Evolutionary conservation across 1,140 invertebrate species (phyloP).

Genomic region (Agrilus planipennis): DNA sequence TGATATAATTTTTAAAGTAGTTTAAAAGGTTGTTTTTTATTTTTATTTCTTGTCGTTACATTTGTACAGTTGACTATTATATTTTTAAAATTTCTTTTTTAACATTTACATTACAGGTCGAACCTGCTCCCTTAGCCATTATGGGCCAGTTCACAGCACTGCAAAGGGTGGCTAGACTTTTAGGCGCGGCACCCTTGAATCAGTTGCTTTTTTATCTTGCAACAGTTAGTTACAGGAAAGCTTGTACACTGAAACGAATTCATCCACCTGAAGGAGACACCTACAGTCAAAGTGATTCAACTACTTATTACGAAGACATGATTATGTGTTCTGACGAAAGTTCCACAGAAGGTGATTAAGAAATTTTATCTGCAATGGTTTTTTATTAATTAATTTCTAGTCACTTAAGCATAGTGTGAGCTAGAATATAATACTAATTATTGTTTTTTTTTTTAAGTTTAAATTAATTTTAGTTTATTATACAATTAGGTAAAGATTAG

Average conservation of each 20-base stretch:
- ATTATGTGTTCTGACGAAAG: constrained; percentile 81
- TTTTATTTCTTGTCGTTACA: no score
- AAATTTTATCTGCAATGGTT: no score
- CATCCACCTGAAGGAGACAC: constrained; percentile 65
- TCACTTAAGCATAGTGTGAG: no score
- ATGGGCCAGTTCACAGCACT: constrained; percentile 49
- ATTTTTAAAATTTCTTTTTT: background rate
- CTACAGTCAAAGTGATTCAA: constrained; percentile 78
- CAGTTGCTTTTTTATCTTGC: constrained; percentile 78
- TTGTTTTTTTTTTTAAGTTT: no score
- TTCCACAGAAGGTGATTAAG: constrained; percentile 59
- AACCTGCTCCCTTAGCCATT: constrained; percentile 46
- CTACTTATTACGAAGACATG: constrained; percentile 87
- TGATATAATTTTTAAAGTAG: no score
- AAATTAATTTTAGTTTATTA: no score
- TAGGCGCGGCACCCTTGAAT: constrained; percentile 52
- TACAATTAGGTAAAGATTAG: background rate
- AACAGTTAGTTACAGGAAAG: constrained; percentile 80
- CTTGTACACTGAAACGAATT: constrained; percentile 68
- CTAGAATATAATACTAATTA: no score
- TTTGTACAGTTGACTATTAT: no score
- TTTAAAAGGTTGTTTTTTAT: no score
- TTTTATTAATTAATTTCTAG: no score
- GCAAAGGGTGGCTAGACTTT: constrained; percentile 52
- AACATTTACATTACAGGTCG: constrained; percentile 18